These are phyloP conservation scores for Synodontis membranacea DNA, from an alignment of 2,113 vertebrate genomes.

Conservation along the genomic window DNA sequence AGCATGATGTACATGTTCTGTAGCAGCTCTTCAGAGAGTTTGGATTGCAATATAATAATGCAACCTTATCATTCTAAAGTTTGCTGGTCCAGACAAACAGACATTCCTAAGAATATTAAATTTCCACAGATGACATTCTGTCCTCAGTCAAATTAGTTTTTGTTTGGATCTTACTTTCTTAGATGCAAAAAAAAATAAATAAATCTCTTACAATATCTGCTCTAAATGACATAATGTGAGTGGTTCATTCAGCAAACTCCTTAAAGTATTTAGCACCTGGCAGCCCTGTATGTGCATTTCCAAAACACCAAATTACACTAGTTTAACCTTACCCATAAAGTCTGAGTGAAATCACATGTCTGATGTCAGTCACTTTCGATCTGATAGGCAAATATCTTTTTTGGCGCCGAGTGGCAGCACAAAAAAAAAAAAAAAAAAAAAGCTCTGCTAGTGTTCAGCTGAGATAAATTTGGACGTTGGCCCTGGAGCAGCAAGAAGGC, in stretches of 20 bases:
- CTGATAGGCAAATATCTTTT: constrained; percentile 71
- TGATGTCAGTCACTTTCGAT: constrained; percentile 78
- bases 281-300: constrained; percentile 12
- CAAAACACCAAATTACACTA: constrained; percentile 40
- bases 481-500: constrained; percentile 64
- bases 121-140: neutral
- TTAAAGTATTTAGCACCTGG: constrained; percentile 35
- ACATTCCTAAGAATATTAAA: neutral
- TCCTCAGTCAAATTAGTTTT: neutral
- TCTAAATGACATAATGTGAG: constrained; percentile 10
- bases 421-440: constrained; percentile 62
- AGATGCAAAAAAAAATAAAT: neutral
- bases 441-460: constrained; percentile 72
- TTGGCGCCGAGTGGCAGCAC: constrained; percentile 69
- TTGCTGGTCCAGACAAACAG: constrained; percentile 4
- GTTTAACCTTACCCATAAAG: constrained; percentile 38
- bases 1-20: neutral
- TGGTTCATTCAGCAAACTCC: constrained; percentile 34
- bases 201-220: neutral
- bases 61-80: neutral
- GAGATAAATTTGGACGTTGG: constrained; percentile 75
- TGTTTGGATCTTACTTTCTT: neutral
- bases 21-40: neutral
- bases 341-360: constrained; percentile 48
- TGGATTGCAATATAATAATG: neutral